Evolutionary conservation across 2,113 vertebrate species (phyloP), one percentile per base, ranked within the genome.

Genomic region (Monopterus albus): DNA sequence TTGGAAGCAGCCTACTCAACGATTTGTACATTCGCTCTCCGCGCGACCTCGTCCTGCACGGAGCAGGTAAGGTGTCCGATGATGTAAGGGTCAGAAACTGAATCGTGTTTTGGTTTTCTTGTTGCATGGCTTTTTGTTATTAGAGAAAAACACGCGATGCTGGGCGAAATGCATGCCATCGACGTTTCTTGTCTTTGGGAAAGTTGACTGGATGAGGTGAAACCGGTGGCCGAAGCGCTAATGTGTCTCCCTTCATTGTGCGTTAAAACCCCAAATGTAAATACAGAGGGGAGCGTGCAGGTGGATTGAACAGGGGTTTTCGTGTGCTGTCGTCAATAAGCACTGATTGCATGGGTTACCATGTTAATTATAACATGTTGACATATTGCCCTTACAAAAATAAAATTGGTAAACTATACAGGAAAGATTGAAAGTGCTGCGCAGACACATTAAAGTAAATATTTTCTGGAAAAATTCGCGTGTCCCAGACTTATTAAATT

Each of bases 171-270:
- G 62, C 60, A 78, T 76, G 23, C 58, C 65, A 43, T 46, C 52
- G 43, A 57, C 82, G 70, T 86, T 82, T 81, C 72, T 58, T 45
- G 71, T 79, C 83, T 67, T 83, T 36, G 56, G 57, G 61, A 89
- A 89, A 87, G 87, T 89, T 84, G 63, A 59, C 23, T 61, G 66
- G 57, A 79, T 47, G 62, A 62, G 28, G 50, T 42, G 62, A 45
- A 43, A 70, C 15, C 23, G 46, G n/a, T 36, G 33, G 26, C 18
- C 43, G 7, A 3, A 23, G 13, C 57, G 8, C 3, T 7, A 46
- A 23, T 5, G 47, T 9, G 12, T 39, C 36, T 59, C 3, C 14
- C 23, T 29, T 6, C 13, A 29, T 7, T 11, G 23, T 13, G 38
- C 52, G 6, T 4, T 4, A 50, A 12, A 65, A 35, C 25, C 11